phyloP scores from a whole-genome alignment of 2,113 vertebrate genomes.

The Pipa parva region DNA sequence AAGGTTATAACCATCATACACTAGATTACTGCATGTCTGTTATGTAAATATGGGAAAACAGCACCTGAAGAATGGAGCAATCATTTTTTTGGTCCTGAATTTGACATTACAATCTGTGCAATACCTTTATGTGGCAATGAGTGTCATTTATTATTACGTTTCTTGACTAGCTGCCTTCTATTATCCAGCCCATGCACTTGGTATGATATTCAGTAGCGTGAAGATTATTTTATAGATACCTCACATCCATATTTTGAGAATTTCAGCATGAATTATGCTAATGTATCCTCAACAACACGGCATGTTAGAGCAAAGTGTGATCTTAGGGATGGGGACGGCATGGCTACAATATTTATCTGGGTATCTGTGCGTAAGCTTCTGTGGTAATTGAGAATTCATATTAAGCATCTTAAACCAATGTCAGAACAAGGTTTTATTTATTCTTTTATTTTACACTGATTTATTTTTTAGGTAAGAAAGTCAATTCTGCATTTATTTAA shows the following conservation, averaged over 20 bases:
- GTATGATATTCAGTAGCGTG: not conserved
- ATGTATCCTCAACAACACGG: not conserved
- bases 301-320: slow-evolving; percentile 9
- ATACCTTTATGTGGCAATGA: not conserved
- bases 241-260: slow-evolving; percentile 15
- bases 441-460: slow-evolving; percentile 23
- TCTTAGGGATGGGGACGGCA: slow-evolving; percentile 2
- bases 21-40: too few relatives aligned
- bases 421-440: slow-evolving; percentile 33
- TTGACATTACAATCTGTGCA: not conserved
- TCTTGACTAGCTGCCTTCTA: not conserved
- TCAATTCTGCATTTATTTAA: slow-evolving; percentile 6
- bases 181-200: not conserved
- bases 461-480: slow-evolving; percentile 10
- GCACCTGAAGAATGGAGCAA: too few relatives aligned
- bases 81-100: not conserved
- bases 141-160: not conserved
- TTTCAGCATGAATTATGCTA: slow-evolving; percentile 31
- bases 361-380: slow-evolving; percentile 18
- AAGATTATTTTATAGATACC: slow-evolving; percentile 22
- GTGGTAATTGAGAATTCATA: slow-evolving; percentile 28
- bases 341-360: slow-evolving; percentile 21
- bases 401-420: slow-evolving; percentile 26
- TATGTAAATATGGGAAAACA: too few relatives aligned
- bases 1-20: too few relatives aligned